Evolutionary conservation across 2,888 invertebrate species (phyloP), one percentile per base, ranked within the genome.

Genomic region (Drosophila greeni): DNA sequence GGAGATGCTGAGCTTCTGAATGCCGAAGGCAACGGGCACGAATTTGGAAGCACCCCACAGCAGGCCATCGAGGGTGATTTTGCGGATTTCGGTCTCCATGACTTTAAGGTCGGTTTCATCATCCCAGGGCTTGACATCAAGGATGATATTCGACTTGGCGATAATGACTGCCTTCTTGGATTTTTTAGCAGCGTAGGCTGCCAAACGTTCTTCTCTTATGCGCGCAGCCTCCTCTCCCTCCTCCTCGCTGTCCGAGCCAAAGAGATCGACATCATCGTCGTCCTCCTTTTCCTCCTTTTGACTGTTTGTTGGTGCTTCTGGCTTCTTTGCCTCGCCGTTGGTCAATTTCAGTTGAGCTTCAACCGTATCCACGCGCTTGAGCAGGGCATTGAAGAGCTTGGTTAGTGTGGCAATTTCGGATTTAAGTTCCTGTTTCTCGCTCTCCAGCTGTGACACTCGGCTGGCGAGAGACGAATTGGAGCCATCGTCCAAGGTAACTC

Each of bases 11-110:
- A 98, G 90, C 88, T 98, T 98, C 80, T 94, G 92, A 80, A 98
- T 97, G 57, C 97, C 97, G 90, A 94, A 98, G 6, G 96, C 97
- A 37, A 98, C 91, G 29, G 97, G 96, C 9, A 97, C 95, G 55
- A 97, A 90, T 91, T 97, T 96, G 3, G 95, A 94, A 57, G 95
- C 95, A 75, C 98, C 98, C 98, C 98, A 99, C 5, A 97, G 87
- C 33, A 98, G 92, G 24, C 98, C 98, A 85, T 98, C 97, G 72
- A 91, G 91, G 66, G 87, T 87, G 73, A 99, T 94, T 74, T 91
- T 91, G 74, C 97, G 91, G 0, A 98, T 97, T 76, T 90, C 90
- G 29, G 90, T 88, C 90, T 99, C 98, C 92, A 98, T 91, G 61
- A 90, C 92, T 75, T 91, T 92, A 94, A 98, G 95, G 84, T 98